Evolutionary conservation across 2,888 invertebrate genomes (phyloP).

Genomic region (Zootermopsis nevadensis): DNA sequence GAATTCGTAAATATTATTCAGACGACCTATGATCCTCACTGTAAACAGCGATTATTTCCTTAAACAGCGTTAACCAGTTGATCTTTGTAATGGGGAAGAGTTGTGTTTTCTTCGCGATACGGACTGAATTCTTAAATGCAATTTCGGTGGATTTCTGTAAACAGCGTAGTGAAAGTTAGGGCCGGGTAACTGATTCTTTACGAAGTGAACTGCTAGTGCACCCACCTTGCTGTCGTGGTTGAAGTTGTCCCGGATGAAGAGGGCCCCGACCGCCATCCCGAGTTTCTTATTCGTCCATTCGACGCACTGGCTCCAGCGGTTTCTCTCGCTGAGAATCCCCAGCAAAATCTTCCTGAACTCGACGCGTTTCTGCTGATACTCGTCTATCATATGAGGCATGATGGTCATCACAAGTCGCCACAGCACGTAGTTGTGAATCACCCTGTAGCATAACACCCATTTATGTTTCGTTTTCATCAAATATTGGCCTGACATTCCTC

Average conservation of each 20-base stretch:
- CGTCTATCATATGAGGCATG: conserved; percentile 81
- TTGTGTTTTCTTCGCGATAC: too few relatives aligned
- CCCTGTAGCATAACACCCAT: conserved; percentile 63
- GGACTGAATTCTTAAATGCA: too few relatives aligned
- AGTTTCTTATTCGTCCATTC: conserved; percentile 88
- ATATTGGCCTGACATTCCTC: too few relatives aligned
- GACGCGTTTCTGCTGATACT: conserved; percentile 78
- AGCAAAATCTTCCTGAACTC: conserved; percentile 80
- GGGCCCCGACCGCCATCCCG: conserved; percentile 87
- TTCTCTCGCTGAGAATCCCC: conserved; percentile 79
- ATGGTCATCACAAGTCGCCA: conserved; percentile 81
- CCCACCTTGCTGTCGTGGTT: conserved; percentile 82
- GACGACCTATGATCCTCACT: too few relatives aligned
- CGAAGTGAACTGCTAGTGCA: not conserved
- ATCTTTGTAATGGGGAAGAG: too few relatives aligned
- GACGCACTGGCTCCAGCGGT: conserved; percentile 83
- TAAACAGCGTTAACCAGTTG: too few relatives aligned
- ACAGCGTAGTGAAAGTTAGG: too few relatives aligned
- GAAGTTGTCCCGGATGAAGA: conserved; percentile 87
- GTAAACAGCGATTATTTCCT: too few relatives aligned
- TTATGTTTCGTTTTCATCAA: too few relatives aligned
- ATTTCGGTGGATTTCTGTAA: too few relatives aligned
- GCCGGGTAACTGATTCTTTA: too few relatives aligned
- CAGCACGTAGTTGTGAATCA: conserved; percentile 80
- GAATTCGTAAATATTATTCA: too few relatives aligned